Conservation (phyloP, 2,797 vertebrate species). For the Lophotriccus pileatus region DNA sequence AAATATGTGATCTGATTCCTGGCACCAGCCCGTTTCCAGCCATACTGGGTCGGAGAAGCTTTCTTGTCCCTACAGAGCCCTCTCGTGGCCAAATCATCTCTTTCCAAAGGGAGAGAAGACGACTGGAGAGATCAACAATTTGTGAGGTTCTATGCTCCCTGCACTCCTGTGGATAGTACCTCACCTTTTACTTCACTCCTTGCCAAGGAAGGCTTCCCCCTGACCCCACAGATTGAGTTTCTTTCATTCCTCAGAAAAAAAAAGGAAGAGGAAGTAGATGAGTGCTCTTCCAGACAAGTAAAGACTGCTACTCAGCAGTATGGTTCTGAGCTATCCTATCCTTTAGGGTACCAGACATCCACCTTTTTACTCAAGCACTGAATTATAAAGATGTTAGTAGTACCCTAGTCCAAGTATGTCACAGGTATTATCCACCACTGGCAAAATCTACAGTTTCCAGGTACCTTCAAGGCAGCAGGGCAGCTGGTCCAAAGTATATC, state of each 20-base stretch:
- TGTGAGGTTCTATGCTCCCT: rapidly evolving
- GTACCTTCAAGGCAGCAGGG: not conserved
- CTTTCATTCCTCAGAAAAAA: not conserved
- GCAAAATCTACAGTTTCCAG: not conserved
- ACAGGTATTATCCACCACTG: not conserved
- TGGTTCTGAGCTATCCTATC: not conserved
- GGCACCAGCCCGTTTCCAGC: rapidly evolving
- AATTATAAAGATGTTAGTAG: not conserved
- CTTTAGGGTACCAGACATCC: not conserved
- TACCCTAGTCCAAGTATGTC: not conserved
- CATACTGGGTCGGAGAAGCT: not conserved
- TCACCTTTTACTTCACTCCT: not conserved
- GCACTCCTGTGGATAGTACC: not conserved
- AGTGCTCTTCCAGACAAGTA: not conserved
- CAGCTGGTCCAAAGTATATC: not conserved
- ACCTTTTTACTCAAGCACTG: not conserved
- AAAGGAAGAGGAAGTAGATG: not conserved
- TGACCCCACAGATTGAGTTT: rapidly evolving
- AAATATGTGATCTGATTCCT: not conserved
- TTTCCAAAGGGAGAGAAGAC: not conserved
- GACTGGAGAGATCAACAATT: too few species aligned
- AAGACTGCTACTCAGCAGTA: not conserved
- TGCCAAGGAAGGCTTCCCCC: not conserved
- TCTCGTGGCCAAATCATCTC: slow-evolving; percentile 6
- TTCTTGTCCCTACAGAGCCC: not conserved